These are phyloP conservation scores for Polypedilum pembai DNA, from an alignment of 1,140 invertebrate genomes.

Conservation along the genomic window DNA sequence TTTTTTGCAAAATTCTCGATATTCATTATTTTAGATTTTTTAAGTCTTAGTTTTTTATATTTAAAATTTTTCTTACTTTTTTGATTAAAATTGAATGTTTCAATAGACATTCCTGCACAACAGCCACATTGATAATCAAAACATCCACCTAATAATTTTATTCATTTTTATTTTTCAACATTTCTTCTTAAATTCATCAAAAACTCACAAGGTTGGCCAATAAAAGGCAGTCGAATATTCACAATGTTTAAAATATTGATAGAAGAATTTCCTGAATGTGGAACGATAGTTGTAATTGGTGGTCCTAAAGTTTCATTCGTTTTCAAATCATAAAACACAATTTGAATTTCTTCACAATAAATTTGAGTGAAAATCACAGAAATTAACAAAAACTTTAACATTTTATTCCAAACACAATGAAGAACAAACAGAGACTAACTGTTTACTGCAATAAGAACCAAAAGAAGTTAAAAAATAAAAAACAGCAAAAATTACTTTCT, in stretches of 20 bases:
- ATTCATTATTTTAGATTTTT: background rate
- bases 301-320: background rate
- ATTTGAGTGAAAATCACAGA: background rate
- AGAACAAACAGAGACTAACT: background rate
- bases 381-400: conserved; percentile 6
- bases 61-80: background rate
- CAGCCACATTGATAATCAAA: conserved; percentile 39
- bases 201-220: conserved; percentile 36
- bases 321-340: conserved; percentile 12
- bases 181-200: background rate
- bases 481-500: too few relatives aligned
- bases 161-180: too few relatives aligned
- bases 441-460: background rate
- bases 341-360: background rate
- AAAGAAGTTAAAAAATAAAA: background rate
- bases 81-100: conserved; percentile 40
- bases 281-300: background rate
- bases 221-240: conserved; percentile 20
- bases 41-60: too few relatives aligned
- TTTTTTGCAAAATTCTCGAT: too few relatives aligned
- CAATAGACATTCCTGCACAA: conserved; percentile 43
- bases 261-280: background rate
- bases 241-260: background rate
- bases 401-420: background rate
- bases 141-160: conserved; percentile 33